Conservation (phyloP, 2,888 invertebrate genomes). For the Thysanoteuthis rhombus region DNA sequence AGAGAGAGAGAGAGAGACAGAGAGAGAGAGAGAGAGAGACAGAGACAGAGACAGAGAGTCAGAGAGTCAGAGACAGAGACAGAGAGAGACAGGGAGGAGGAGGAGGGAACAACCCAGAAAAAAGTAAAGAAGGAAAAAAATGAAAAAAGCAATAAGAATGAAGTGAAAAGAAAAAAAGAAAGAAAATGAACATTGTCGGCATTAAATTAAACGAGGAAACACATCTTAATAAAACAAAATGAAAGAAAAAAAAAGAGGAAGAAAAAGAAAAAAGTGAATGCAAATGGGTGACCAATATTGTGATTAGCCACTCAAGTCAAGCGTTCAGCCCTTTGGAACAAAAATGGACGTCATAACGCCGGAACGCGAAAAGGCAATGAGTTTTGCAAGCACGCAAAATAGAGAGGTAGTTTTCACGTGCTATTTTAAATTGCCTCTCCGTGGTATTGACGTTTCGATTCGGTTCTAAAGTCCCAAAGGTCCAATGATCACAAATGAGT, state of each 20-base stretch:
- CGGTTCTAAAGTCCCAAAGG: background rate
- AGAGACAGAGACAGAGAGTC: too few species aligned
- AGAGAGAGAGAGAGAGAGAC: too few species aligned
- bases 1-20: too few species aligned
- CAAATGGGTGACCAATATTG: background rate
- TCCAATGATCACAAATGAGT: too few species aligned
- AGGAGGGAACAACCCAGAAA: background rate
- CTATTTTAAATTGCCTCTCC: background rate
- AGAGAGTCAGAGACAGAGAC: too few species aligned
- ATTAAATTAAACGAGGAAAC: background rate
- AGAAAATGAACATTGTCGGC: background rate
- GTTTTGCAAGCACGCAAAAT: background rate
- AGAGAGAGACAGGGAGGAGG: background rate
- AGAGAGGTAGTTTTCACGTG: background rate
- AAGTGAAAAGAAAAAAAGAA: background rate
- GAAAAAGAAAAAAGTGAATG: too few species aligned
- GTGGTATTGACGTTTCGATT: background rate
- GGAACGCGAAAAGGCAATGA: background rate
- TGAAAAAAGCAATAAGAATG: background rate
- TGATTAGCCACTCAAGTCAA: background rate
- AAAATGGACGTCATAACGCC: background rate
- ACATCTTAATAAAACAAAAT: background rate
- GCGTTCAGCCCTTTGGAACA: background rate
- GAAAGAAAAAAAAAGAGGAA: too few species aligned
- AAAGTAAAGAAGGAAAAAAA: background rate